Evolutionary conservation across 2,888 invertebrate species (phyloP).

Genomic region (Lasius fuliginosus): DNA sequence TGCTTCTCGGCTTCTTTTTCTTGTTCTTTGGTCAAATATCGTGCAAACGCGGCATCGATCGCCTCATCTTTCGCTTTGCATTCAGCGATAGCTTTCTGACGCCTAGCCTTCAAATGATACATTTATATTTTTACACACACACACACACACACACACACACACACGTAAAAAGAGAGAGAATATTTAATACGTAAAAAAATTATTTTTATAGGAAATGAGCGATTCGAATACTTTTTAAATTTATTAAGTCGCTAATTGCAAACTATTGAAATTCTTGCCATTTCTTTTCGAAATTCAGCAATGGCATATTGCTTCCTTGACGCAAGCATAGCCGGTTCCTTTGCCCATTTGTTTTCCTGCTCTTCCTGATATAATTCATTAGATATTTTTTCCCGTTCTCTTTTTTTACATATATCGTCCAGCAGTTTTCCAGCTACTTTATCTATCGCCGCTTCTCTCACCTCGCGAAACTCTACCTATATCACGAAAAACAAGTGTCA

Average conservation of each 20-base stretch:
- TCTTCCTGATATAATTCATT: conserved; percentile 68
- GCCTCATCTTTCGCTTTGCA: conserved; percentile 67
- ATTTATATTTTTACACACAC: background rate
- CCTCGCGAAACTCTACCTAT: conserved; percentile 47
- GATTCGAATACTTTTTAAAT: background rate
- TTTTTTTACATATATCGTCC: conserved; percentile 62
- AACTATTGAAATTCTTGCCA: conserved; percentile 53
- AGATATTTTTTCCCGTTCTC: conserved; percentile 65
- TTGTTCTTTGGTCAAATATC: conserved; percentile 66
- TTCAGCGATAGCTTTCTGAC: conserved; percentile 49
- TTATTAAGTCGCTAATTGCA: background rate
- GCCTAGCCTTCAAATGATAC: background rate
- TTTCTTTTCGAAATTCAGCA: conserved; percentile 64
- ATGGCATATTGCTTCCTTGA: conserved; percentile 60
- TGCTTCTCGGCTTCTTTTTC: conserved; percentile 46
- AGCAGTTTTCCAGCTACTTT: conserved; percentile 64
- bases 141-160: background rate
- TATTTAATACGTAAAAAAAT: too few species aligned
- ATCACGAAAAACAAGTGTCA: background rate
- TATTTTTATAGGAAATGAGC: background rate
- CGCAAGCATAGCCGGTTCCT: conserved; percentile 41
- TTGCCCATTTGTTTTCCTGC: conserved; percentile 55
- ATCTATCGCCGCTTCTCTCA: conserved; percentile 62
- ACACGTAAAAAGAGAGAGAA: too few species aligned
- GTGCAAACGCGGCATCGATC: conserved; percentile 70